phyloP scores from a whole-genome alignment of 2,888 invertebrate species.

The Meteorus colon region DNA sequence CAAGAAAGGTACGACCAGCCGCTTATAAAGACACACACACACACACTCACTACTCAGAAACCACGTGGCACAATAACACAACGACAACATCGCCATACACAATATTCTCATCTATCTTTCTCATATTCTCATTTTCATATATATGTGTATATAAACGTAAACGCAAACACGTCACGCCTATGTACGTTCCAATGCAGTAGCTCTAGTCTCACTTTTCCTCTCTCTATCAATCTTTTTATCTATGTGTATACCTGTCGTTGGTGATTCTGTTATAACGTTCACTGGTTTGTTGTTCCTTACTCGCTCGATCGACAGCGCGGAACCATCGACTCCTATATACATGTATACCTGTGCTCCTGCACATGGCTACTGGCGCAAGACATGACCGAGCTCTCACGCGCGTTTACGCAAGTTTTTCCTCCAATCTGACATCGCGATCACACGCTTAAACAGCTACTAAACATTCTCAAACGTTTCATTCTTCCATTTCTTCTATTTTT shows the following conservation, averaged over 20 bases:
- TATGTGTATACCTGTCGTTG: constrained; percentile 38
- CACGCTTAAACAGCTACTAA: constrained; percentile 60
- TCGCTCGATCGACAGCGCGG: constrained; percentile 57
- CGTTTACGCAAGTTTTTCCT: constrained; percentile 65
- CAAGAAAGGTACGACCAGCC: constrained; percentile 27
- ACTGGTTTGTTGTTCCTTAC: constrained; percentile 5
- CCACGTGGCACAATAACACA: constrained; percentile 2
- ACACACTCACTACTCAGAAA: neutral
- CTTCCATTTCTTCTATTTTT: neutral
- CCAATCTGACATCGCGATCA: constrained; percentile 65
- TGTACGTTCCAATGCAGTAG: constrained; percentile 41
- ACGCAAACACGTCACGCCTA: constrained; percentile 33
- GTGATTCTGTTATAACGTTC: constrained; percentile 34
- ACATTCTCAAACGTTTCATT: constrained; percentile 45
- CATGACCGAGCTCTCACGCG: constrained; percentile 51
- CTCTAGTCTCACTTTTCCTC: constrained; percentile 39
- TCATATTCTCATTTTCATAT: neutral
- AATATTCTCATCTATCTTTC: neutral
- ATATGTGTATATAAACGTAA: neutral
- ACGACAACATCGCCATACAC: no score
- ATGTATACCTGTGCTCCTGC: constrained; percentile 20
- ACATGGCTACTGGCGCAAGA: constrained; percentile 57
- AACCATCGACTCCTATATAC: constrained; percentile 53
- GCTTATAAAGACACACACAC: constrained; percentile 10
- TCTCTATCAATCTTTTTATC: constrained; percentile 37